Base-by-base conservation (phyloP, 2,113 vertebrate genomes). In the Oxyura jamaicensis region DNA sequence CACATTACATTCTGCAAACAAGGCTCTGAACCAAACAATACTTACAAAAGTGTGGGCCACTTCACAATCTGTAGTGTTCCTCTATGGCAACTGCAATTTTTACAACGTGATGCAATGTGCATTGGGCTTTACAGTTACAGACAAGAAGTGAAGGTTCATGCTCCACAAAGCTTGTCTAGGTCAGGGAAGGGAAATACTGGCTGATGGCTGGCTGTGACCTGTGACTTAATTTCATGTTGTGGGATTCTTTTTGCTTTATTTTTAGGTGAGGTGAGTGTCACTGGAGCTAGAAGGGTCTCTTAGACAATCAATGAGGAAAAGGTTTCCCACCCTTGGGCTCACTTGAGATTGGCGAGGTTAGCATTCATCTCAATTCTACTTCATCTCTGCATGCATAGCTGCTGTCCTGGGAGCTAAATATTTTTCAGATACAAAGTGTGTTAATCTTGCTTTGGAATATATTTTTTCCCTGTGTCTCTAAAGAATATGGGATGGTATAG, bases 371-470 rank as follows among this genome's bases (percentile, higher is more conserved):
- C 58, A 71, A 25, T 83, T 69, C 50, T 73, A 9, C 74, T 87
- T 83, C 8, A 1, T 87, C 36, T 89, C 67, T 92, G 36, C 59
- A 35, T 72, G 66, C 44, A 29, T 36, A 62, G 50, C 78, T 83
- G 18, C 58, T 85, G 58, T 62, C 31, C 81, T 80, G 67, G 59
- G 67, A 91, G 13, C 35, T 52, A 93, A 78, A 59, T 65, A 59
- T 77, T 97, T 90, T 96, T 82, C 67, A 77, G 18, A 94, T 69
- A 35, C 67, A 76, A 82, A 87, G 83, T 76, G 11, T 87, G 42
- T 83, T 75, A 53, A n/a, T 76, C 35, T 89, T 91, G 35, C 42
- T 85, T 90, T 87, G 84, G 53, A 85, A 90, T 41, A 53, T 83
- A 50, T 63, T 94, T 90, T 78, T 84, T 36, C 26, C 68, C 52